phyloP scores from a whole-genome alignment of 2,797 vertebrate genomes.

The Mormyrops attenuatus region DNA sequence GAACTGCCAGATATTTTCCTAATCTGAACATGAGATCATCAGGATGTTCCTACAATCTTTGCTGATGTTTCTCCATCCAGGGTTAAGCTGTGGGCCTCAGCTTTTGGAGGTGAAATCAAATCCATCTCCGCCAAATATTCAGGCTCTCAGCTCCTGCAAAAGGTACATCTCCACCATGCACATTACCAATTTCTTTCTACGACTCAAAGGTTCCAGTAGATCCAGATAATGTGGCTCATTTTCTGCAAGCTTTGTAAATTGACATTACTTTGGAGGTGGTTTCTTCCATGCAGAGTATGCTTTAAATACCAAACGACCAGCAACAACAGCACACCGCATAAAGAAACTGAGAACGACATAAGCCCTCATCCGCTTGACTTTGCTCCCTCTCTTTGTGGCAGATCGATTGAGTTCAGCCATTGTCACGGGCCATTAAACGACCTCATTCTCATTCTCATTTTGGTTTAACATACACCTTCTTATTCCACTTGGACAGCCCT shows the following conservation, averaged over 20 bases:
- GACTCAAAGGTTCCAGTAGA: background rate
- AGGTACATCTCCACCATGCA: conserved; percentile 63
- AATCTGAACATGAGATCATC: background rate
- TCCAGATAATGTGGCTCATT: background rate
- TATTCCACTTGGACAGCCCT: background rate
- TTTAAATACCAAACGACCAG: background rate
- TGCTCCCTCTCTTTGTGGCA: background rate
- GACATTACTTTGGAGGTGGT: background rate
- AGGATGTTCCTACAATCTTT: background rate
- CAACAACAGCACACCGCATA: background rate
- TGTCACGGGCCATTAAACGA: conserved; percentile 11
- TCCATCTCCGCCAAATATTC: conserved; percentile 96
- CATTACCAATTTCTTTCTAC: background rate
- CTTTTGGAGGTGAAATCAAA: conserved; percentile 97
- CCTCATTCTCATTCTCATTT: conserved; percentile 8
- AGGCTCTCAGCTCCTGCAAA: conserved; percentile 90
- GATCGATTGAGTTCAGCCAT: conserved; percentile 4
- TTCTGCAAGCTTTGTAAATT: background rate
- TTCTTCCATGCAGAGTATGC: background rate
- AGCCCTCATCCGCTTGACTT: background rate
- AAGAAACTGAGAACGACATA: background rate
- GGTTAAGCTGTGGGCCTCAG: conserved; percentile 95
- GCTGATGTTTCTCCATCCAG: conserved; percentile 49
- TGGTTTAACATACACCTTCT: background rate
- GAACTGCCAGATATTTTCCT: background rate